Percentiles rank a stretch among this genome's conserved stretches.
Evolutionary conservation across 1,140 invertebrate species (phyloP).

Genomic region (Plodia interpunctella): DNA sequence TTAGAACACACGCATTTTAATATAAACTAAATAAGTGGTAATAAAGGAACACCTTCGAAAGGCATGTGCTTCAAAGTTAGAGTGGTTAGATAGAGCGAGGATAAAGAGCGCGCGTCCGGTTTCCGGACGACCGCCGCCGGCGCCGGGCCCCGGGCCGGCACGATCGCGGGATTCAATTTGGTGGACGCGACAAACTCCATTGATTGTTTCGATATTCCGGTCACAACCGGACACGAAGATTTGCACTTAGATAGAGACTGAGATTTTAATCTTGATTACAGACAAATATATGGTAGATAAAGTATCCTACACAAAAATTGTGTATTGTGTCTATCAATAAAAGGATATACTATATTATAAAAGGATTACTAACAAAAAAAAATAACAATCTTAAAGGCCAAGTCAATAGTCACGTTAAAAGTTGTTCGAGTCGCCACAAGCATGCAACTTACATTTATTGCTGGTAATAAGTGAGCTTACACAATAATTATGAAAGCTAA

Average conservation of each 20-base stretch:
- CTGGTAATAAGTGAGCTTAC: not conserved
- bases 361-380: not conserved
- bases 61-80: not conserved
- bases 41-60: not conserved
- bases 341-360: no score
- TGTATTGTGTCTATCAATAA: no score
- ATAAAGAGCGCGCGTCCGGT: conserved; percentile 46
- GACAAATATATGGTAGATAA: no score
- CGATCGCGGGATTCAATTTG: conserved; percentile 55
- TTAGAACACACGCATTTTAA: no score
- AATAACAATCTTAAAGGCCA: no score
- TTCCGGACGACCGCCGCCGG: conserved; percentile 32
- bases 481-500: conserved; percentile 7
- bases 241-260: no score
- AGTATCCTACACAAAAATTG: no score
- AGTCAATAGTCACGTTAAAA: not conserved
- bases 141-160: conserved; percentile 8
- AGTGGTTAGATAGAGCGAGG: not conserved
- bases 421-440: not conserved
- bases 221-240: conserved; percentile 36
- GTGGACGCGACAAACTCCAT: conserved; percentile 62
- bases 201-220: conserved; percentile 72
- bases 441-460: conserved; percentile 1
- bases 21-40: no score
- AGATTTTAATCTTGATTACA: no score